These are phyloP conservation scores for Pollenia angustigena DNA, from an alignment of 2,888 invertebrate genomes.

Conservation along the genomic window DNA sequence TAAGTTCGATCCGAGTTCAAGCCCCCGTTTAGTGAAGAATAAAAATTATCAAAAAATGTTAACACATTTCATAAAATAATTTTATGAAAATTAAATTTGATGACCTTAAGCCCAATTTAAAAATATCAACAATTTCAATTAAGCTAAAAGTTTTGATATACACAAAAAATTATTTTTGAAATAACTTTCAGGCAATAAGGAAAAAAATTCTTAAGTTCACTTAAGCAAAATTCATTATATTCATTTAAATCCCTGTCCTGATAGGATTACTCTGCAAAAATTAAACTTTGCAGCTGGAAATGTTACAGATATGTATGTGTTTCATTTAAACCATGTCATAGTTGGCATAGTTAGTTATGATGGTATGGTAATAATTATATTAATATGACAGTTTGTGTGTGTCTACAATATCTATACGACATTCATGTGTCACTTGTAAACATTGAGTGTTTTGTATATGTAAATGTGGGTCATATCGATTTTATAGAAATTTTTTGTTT, in stretches of 20 bases:
- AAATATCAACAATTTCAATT: too few species aligned
- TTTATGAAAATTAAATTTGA: too few species aligned
- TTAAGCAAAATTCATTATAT: background rate
- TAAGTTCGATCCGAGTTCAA: too few species aligned
- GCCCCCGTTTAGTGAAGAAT: too few species aligned
- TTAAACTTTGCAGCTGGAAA: constrained; percentile 3
- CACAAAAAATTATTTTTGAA: too few species aligned
- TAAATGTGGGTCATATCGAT: constrained; percentile 69
- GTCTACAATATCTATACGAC: constrained; percentile 4
- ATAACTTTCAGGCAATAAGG: background rate
- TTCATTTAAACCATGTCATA: constrained; percentile 44
- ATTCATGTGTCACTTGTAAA: constrained; percentile 30
- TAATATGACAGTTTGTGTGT: background rate
- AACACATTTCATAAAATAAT: too few species aligned
- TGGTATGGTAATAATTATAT: constrained; percentile 22
- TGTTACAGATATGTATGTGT: constrained; percentile 3
- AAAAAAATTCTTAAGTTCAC: too few species aligned
- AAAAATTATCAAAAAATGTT: too few species aligned
- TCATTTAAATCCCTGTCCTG: constrained; percentile 8
- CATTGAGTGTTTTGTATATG: constrained; percentile 21
- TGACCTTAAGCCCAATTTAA: too few species aligned
- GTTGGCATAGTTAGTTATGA: constrained; percentile 26
- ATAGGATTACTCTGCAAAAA: background rate
- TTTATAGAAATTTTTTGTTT: constrained; percentile 45
- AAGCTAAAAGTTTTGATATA: too few species aligned